A percentile compares a stretch with the other conserved stretches of the same genome.
These are phyloP conservation scores for Caenorhabditis sp. DNA, from an alignment of 2,888 invertebrate species.

Conservation along the genomic window DNA sequence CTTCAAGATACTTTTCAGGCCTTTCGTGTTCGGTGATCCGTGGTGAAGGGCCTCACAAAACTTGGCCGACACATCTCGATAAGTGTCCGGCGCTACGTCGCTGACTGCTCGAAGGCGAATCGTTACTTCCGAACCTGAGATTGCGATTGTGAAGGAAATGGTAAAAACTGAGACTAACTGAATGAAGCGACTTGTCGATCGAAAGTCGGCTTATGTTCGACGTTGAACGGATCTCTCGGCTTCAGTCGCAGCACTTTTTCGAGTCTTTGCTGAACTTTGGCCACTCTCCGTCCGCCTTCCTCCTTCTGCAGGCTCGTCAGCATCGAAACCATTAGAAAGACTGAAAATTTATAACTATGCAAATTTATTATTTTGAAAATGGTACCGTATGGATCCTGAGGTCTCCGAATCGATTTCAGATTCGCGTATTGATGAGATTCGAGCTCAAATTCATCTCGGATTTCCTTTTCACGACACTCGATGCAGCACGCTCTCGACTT, in stretches of 20 bases:
- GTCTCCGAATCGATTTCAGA: slow-evolving; percentile 11
- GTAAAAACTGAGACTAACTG: slow-evolving; percentile 13
- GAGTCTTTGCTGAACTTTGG: slow-evolving; percentile 49
- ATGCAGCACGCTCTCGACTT: slow-evolving; percentile 32
- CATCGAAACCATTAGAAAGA: slow-evolving; percentile 38
- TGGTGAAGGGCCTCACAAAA: slow-evolving; percentile 50
- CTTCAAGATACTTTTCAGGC: slow-evolving; percentile 30
- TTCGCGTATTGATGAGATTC: slow-evolving; percentile 49
- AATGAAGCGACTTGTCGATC: slow-evolving; percentile 37
- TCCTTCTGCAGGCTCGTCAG: slow-evolving; percentile 21
- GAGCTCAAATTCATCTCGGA: slow-evolving; percentile 23
- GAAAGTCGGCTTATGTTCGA: slow-evolving; percentile 25
- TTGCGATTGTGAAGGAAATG: not conserved
- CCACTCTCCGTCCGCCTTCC: slow-evolving; percentile 34
- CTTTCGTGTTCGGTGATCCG: slow-evolving; percentile 28
- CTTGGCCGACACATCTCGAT: slow-evolving; percentile 34
- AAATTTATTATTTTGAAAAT: not conserved
- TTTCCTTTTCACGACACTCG: slow-evolving; percentile 52
- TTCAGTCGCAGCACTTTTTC: slow-evolving; percentile 48
- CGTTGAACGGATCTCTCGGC: slow-evolving; percentile 29
- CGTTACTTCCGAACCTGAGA: slow-evolving; percentile 28
- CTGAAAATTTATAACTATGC: slow-evolving; percentile 18
- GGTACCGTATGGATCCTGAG: slow-evolving; percentile 44
- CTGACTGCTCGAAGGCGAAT: slow-evolving; percentile 42
- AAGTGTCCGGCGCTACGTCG: slow-evolving; percentile 44